Conservation (phyloP, 1,140 invertebrate genomes). For the Drosophila biarmipes region DNA sequence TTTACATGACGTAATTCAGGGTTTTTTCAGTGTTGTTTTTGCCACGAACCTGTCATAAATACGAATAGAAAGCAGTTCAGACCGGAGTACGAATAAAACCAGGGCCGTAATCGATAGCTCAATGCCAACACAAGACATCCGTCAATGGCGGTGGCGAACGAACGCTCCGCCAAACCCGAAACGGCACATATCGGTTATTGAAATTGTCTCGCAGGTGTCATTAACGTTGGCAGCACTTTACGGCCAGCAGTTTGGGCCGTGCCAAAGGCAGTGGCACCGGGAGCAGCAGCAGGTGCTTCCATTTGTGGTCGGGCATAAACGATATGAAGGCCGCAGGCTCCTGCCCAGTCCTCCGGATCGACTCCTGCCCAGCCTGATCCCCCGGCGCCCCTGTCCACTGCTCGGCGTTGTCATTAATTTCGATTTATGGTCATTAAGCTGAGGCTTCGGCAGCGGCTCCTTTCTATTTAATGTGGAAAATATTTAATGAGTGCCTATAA, state of each 20-base stretch:
- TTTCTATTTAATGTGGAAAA: slow-evolving; percentile 61
- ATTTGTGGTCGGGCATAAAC: slow-evolving; percentile 62
- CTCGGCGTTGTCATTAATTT: slow-evolving; percentile 74
- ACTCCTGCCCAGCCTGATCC: not conserved
- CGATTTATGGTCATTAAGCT: slow-evolving; percentile 81
- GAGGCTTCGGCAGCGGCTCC: slow-evolving; percentile 45
- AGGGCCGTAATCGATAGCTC: slow-evolving; percentile 52
- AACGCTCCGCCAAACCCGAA: slow-evolving; percentile 48
- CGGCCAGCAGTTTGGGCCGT: slow-evolving; percentile 15
- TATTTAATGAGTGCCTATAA: slow-evolving; percentile 72
- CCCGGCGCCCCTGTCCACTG: slow-evolving; percentile 14
- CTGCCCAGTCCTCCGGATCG: not conserved
- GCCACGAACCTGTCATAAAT: not conserved
- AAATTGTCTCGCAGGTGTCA: slow-evolving; percentile 81
- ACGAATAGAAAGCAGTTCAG: not conserved
- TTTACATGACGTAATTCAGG: too few species aligned
- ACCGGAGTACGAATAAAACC: slow-evolving; percentile 16
- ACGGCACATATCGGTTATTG: slow-evolving; percentile 76
- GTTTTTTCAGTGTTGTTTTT: not conserved
- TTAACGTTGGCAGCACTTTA: slow-evolving; percentile 64
- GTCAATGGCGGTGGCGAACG: slow-evolving; percentile 12
- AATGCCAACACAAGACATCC: slow-evolving; percentile 37
- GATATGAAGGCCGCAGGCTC: slow-evolving; percentile 26
- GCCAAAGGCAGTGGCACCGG: not conserved
- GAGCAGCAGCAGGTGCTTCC: slow-evolving; percentile 65